These are phyloP conservation scores for Hozukius guyotensis DNA, from an alignment of 2,797 vertebrate genomes.

Conservation along the genomic window DNA sequence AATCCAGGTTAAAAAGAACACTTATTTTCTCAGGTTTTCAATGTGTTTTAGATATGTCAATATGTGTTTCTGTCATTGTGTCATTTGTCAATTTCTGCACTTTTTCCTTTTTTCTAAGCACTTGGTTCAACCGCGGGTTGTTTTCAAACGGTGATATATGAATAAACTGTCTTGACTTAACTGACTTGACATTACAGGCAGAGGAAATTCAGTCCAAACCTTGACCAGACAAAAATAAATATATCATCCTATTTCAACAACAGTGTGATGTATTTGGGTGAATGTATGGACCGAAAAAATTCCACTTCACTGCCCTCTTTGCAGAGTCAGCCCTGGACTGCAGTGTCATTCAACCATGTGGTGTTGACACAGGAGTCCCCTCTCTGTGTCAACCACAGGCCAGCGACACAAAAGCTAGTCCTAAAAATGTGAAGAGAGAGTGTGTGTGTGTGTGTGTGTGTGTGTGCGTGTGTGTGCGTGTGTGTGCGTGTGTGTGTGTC, in stretches of 20 bases:
- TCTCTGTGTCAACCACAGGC: constrained; percentile 59
- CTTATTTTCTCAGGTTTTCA: too few species aligned
- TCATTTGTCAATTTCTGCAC: too few species aligned
- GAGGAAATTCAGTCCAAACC: not conserved
- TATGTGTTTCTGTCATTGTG: too few species aligned
- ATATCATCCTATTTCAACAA: too few species aligned
- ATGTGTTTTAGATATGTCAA: too few species aligned
- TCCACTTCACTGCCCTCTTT: not conserved
- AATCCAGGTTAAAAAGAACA: too few species aligned
- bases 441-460: not conserved
- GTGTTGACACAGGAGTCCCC: constrained; percentile 61
- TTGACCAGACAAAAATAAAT: too few species aligned
- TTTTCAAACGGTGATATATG: too few species aligned
- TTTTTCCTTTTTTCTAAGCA: too few species aligned
- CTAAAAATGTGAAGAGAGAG: not conserved
- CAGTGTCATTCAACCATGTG: constrained; percentile 51
- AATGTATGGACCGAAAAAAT: not conserved
- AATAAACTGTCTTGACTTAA: too few species aligned
- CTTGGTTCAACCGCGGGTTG: too few species aligned
- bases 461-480: not conserved
- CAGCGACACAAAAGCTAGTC: constrained; percentile 43
- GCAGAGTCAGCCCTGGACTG: constrained; percentile 4
- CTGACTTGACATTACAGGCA: not conserved
- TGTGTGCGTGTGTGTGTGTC: not conserved
- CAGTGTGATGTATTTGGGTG: too few species aligned